Percentiles rank a stretch among this genome's conserved stretches.
phyloP scores from a whole-genome alignment of 2,888 invertebrate genomes.

The Leptinotarsa haldemani region DNA sequence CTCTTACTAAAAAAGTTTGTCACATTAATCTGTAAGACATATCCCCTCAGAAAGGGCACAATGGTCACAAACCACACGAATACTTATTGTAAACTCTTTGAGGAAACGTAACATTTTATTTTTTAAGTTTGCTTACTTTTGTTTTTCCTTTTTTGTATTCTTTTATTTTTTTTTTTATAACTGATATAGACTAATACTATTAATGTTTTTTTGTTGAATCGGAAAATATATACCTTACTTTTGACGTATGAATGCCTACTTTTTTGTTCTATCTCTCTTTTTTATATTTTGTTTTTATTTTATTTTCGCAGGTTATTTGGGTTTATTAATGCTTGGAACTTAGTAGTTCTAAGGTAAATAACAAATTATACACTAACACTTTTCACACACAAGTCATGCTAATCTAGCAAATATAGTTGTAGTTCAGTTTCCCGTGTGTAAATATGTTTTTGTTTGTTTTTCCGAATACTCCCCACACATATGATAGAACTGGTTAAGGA shows the following conservation, averaged over 20 bases:
- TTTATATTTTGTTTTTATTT: constrained; percentile 50
- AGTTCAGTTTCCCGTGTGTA: constrained; percentile 55
- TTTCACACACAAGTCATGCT: constrained; percentile 44
- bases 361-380: constrained; percentile 47
- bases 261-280: constrained; percentile 46
- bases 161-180: neutral
- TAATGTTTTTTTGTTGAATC: constrained; percentile 27
- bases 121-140: neutral
- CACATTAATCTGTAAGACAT: neutral
- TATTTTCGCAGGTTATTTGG: constrained; percentile 53
- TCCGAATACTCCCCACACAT: constrained; percentile 31
- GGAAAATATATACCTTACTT: constrained; percentile 30
- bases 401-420: constrained; percentile 52
- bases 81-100: neutral
- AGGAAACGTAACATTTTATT: constrained; percentile 12
- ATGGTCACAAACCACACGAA: constrained; percentile 6
- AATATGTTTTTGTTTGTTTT: constrained; percentile 51
- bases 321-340: constrained; percentile 48
- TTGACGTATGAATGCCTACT: constrained; percentile 36
- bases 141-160: neutral
- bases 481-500: constrained; percentile 15
- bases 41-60: neutral
- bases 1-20: neutral
- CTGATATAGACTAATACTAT: constrained; percentile 25
- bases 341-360: constrained; percentile 52